Evolutionary conservation across 2,797 vertebrate genomes (phyloP).

Genomic region (Apodemus agrarius): DNA sequence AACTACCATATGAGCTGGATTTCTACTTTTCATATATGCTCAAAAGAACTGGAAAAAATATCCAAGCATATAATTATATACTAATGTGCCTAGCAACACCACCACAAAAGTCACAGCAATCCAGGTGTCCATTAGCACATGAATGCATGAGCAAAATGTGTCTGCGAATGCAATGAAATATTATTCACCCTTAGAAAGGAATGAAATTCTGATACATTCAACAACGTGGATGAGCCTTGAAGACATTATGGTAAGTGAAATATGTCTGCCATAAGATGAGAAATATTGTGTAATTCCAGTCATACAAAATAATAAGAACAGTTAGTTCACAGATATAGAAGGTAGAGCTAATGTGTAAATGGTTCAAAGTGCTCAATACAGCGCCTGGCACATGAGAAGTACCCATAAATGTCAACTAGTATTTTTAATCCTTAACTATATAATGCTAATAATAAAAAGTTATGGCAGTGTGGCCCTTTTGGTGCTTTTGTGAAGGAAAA

Average conservation of each 20-base stretch:
- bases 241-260: neutral
- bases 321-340: neutral
- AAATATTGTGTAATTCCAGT: neutral
- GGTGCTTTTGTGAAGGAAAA: neutral
- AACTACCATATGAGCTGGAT: neutral
- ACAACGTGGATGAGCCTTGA: neutral
- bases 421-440: neutral
- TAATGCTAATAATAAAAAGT: slow-evolving; percentile 12
- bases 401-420: neutral
- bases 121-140: neutral
- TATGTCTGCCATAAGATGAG: neutral
- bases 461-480: neutral
- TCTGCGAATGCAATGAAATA: neutral
- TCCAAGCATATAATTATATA: neutral
- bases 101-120: neutral
- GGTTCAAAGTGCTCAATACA: neutral
- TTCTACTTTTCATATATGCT: neutral
- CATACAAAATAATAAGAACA: neutral
- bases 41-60: neutral
- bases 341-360: neutral
- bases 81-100: neutral
- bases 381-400: neutral
- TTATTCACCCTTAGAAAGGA: slow-evolving; percentile 17
- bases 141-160: neutral
- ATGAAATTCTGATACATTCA: neutral